Evolutionary conservation across 1,140 invertebrate species (phyloP), one percentile per base, ranked within the genome.

Genomic region (Gryllus bimaculatus): DNA sequence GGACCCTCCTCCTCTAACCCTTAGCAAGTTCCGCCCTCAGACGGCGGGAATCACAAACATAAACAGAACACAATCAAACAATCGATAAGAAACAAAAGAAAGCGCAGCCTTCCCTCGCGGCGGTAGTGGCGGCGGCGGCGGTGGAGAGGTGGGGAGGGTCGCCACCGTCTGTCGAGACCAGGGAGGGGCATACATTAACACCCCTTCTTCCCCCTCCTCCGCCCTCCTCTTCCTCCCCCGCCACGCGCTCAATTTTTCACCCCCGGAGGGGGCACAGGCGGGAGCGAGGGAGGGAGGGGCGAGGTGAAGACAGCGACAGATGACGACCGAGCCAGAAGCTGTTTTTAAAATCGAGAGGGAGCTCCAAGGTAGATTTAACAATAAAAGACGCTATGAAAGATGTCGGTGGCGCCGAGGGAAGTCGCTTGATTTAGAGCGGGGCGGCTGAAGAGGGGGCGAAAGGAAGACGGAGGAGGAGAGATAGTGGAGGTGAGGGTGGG

Each of bases 381-480:
- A 66, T 66, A 66, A 66, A 66, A 66, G 54, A 66, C 54, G 54
- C 54, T 66, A 66, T 66, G 54, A 66, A 66, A 66, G 54, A 66
- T 66, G 54, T 18, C 54, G 54, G 54, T 1, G 54, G 10, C 10
- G 54, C 18, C 1, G 26, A 66, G 54, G 54, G 54, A 66, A 66
- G 54, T 10, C 10, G 54, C 54, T 66, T 66, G 54, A 66, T 66
- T 66, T 66, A 66, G 54, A 66, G 7, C 54, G 18, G 54, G 26
- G 26, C 26, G 26, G 26, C 26, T 1, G 26, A 39, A 2, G 26
- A 39, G 26, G 26, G 26, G 26, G 26, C 5, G 26, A 39, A 39
- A 39, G 26, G 26, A 39, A 39, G 26, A 39, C 26, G 1, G 26
- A 39, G 26, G 26, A 39, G 26, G 26, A 39, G 26, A 39, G 26